Base-by-base conservation (phyloP, 2,888 invertebrate species). In the Argyresthia albistria region DNA sequence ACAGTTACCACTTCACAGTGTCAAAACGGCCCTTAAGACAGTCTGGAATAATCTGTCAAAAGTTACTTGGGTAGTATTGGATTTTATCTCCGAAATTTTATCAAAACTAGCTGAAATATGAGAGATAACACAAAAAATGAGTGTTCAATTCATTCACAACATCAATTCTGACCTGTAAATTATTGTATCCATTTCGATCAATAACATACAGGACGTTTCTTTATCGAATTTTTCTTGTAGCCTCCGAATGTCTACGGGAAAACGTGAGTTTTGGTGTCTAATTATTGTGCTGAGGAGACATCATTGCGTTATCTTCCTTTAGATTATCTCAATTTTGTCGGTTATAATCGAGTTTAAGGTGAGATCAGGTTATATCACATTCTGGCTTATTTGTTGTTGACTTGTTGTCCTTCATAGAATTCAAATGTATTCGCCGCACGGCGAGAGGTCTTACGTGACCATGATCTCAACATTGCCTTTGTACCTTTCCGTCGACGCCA, bases 101-200 rank as follows among this genome's bases (percentile, higher is more conserved):
- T 73, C 72, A 70, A 76, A 76, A 76, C 70, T 67, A 69, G 66
- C 64, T 65, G 69, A 73, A 76, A 70, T 75, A 77, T 80, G 80
- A 78, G 76, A 79, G 76, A 71, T 80, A 80, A 70, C 72, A 74
- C 71, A 73, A 45, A 15, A 45, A 45, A 15, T 15, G 14, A 10
- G 4, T 45, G 10, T 15, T 3, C 45, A 45, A 8, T 16, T 15
- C 45, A 10, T 8, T 8, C 16, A 15, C 15, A 45, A 16, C 16
- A 16, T 15, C 14, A 45, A 45, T 45, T 14, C 10, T 14, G 45
- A 25, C 25, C 25, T 25, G 25, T 6, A 25, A 4, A 25, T 25
- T 25, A 25, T 25, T 6, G 2, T 25, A 25, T 25, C 25, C 42
- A 42, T 42, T 42, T 11, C 2, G 42, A 42, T 42, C 42, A 42